These are phyloP conservation scores for Leptothorax acervorum DNA, from an alignment of 2,888 invertebrate species.

Conservation along the genomic window DNA sequence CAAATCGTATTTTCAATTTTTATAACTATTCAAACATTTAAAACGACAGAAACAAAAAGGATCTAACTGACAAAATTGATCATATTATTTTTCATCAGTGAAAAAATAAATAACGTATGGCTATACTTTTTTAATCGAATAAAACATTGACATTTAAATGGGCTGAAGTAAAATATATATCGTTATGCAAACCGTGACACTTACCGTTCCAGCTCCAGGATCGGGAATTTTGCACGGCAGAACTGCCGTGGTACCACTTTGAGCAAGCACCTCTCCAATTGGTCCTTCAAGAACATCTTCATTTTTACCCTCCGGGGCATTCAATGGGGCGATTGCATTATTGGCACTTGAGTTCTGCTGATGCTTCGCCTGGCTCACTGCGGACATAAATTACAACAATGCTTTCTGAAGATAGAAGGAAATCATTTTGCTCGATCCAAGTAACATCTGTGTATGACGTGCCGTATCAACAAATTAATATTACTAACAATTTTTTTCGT, in stretches of 20 bases:
- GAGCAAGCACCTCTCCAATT: slow-evolving; percentile 85
- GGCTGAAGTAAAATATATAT: not conserved
- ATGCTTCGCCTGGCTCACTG: slow-evolving; percentile 81
- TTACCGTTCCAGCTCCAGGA: slow-evolving; percentile 85
- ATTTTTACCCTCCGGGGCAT: slow-evolving; percentile 62
- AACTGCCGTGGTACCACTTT: slow-evolving; percentile 86
- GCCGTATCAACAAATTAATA: slow-evolving; percentile 18
- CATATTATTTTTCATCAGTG: not conserved
- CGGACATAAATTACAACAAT: slow-evolving; percentile 46
- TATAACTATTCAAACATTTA: slow-evolving; percentile 6
- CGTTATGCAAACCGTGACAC: slow-evolving; percentile 70
- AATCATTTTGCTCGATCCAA: slow-evolving; percentile 13
- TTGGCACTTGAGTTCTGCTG: slow-evolving; percentile 78
- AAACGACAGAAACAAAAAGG: not conserved
- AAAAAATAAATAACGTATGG: not conserved
- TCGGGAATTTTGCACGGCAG: slow-evolving; percentile 86
- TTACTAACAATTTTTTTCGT: not conserved
- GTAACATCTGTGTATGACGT: slow-evolving; percentile 23
- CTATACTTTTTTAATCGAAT: not conserved
- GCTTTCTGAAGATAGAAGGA: not conserved
- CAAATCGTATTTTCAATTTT: slow-evolving; percentile 6
- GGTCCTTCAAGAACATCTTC: slow-evolving; percentile 75
- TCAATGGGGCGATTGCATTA: slow-evolving; percentile 73
- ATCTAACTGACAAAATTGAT: not conserved
- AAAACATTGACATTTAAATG: not conserved